Percentiles rank a stretch among this genome's conserved stretches.
These are phyloP conservation scores for Rhinatrema bivittatum DNA, from an alignment of 2,797 vertebrate species.

Conservation along the genomic window DNA sequence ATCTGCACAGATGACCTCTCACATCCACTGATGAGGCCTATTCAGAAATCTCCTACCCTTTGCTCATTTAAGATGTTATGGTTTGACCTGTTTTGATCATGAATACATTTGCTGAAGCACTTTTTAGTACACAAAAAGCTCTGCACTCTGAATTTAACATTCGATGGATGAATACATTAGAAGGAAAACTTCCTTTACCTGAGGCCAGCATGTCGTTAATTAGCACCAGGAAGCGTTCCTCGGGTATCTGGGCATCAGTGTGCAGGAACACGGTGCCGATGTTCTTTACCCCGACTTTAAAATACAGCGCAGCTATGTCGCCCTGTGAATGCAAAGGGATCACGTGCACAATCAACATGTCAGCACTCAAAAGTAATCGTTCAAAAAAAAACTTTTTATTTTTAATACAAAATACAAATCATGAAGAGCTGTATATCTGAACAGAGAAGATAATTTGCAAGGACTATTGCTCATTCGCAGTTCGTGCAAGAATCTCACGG, in stretches of 20 bases:
- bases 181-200: slow-evolving; percentile 36
- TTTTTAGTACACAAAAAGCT: no score
- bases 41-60: slow-evolving; percentile 84
- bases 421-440: no score
- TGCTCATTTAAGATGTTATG: slow-evolving; percentile 62
- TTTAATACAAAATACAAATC: no score
- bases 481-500: no score
- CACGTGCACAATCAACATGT: slow-evolving; percentile 28
- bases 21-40: slow-evolving; percentile 94
- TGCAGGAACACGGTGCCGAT: slow-evolving; percentile 60
- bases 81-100: slow-evolving; percentile 72
- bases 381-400: no score
- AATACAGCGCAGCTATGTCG: slow-evolving; percentile 67
- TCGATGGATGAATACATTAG: no score
- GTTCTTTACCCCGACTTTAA: slow-evolving; percentile 68
- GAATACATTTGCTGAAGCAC: slow-evolving; percentile 71
- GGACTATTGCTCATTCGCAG: no score
- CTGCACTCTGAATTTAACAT: no score
- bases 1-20: slow-evolving; percentile 84
- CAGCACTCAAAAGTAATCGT: no score
- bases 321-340: slow-evolving; percentile 42
- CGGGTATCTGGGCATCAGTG: slow-evolving; percentile 57
- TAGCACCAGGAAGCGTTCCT: slow-evolving; percentile 61
- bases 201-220: slow-evolving; percentile 59
- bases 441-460: no score